Evolutionary conservation across 2,113 vertebrate species (phyloP).

Genomic region (Limanda limanda): DNA sequence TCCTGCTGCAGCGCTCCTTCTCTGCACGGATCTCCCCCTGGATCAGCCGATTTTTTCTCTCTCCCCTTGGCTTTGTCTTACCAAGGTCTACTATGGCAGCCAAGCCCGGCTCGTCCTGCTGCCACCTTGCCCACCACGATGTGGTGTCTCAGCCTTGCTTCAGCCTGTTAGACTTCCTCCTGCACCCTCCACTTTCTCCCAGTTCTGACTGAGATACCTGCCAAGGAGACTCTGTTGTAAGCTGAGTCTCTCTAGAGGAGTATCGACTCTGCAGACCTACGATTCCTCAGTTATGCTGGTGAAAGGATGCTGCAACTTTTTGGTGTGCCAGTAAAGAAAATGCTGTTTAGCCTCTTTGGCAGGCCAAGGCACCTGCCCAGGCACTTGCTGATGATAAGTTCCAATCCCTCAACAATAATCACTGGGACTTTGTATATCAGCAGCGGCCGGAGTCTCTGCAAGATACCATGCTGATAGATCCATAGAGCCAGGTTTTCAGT

Average conservation of each 20-base stretch:
- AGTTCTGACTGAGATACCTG: background rate
- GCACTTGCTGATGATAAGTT: background rate
- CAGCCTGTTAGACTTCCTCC: background rate
- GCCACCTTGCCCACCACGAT: too few relatives aligned
- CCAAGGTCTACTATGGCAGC: too few relatives aligned
- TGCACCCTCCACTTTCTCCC: background rate
- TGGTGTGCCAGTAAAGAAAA: background rate
- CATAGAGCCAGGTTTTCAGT: background rate
- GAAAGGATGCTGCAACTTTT: background rate
- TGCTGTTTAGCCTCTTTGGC: background rate
- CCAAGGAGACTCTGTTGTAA: background rate
- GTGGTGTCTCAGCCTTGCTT: too few relatives aligned
- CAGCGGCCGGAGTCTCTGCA: background rate
- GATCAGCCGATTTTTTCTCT: too few relatives aligned
- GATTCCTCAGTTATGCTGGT: conserved; percentile 7
- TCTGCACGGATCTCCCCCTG: too few relatives aligned
- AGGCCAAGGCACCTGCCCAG: background rate
- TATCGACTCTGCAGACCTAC: background rate
- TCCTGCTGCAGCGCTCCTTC: too few relatives aligned
- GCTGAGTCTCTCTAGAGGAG: background rate
- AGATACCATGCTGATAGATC: background rate
- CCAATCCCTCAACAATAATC: background rate
- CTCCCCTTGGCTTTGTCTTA: too few relatives aligned
- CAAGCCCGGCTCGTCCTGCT: too few relatives aligned
- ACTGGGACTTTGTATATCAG: background rate